phyloP scores from a whole-genome alignment of 2,888 invertebrate species.

The Chymomyza procnemis region DNA sequence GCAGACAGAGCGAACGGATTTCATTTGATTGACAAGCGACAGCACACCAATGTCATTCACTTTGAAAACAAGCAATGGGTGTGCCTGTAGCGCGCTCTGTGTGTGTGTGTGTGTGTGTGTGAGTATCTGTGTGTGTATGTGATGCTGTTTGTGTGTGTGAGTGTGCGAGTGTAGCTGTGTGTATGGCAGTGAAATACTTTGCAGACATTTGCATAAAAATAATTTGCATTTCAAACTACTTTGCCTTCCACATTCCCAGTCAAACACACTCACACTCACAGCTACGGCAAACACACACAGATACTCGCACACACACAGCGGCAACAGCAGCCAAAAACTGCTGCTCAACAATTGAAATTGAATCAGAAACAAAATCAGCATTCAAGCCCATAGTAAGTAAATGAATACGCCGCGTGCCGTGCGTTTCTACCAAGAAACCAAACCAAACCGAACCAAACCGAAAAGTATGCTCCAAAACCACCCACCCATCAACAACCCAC shows the following conservation, averaged over 20 bases:
- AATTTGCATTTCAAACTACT: slow-evolving; percentile 59
- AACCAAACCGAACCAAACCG: not conserved
- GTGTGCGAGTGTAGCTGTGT: not conserved
- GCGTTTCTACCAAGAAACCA: not conserved
- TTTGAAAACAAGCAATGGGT: slow-evolving; percentile 55
- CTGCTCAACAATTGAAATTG: slow-evolving; percentile 61
- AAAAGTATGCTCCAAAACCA: not conserved
- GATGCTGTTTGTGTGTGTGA: slow-evolving; percentile 24
- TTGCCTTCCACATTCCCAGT: slow-evolving; percentile 9
- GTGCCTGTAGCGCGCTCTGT: not conserved
- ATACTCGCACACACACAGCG: not conserved
- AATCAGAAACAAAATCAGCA: slow-evolving; percentile 63
- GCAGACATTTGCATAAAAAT: slow-evolving; percentile 58
- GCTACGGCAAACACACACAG: not conserved
- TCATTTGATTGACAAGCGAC: slow-evolving; percentile 58
- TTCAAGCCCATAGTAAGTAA: slow-evolving; percentile 54
- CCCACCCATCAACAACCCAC: not conserved
- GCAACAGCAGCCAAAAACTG: slow-evolving; percentile 33
- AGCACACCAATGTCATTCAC: slow-evolving; percentile 55
- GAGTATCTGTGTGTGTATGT: slow-evolving; percentile 1
- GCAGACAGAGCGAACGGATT: slow-evolving; percentile 8
- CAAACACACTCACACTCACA: not conserved
- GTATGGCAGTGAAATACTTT: slow-evolving; percentile 45
- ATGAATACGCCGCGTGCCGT: slow-evolving; percentile 35
- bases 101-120: slow-evolving; percentile 24